phyloP scores from a whole-genome alignment of 2,113 vertebrate species.

The Colossoma macropomum region DNA sequence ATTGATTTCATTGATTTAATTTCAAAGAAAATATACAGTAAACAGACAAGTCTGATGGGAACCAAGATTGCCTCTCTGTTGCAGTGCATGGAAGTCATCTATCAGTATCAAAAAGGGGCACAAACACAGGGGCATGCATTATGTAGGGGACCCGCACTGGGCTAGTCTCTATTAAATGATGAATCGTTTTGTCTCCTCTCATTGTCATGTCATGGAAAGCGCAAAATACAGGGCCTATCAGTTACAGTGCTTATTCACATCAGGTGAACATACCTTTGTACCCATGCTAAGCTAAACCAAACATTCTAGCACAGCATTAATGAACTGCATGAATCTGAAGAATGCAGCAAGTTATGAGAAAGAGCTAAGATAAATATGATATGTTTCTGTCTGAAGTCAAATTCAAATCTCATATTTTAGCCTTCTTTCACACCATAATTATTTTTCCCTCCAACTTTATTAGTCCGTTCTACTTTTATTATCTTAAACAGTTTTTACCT shows the following conservation, averaged over 20 bases:
- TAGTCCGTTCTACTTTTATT: too few relatives aligned
- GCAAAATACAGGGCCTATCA: neutral
- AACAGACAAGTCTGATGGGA: constrained; percentile 25
- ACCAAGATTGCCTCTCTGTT: constrained; percentile 30
- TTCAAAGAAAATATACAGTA: neutral
- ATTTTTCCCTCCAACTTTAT: too few relatives aligned
- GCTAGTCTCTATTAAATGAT: constrained; percentile 25
- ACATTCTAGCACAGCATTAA: neutral
- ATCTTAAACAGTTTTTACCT: too few relatives aligned
- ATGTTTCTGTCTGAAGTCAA: too few relatives aligned
- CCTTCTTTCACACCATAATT: too few relatives aligned
- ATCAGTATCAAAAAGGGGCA: constrained; percentile 33
- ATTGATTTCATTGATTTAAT: constrained; percentile 10
- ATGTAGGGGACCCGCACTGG: constrained; percentile 18
- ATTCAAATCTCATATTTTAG: too few relatives aligned
- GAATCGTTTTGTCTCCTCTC: constrained; percentile 17
- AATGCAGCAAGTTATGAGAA: neutral
- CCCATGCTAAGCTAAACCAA: neutral
- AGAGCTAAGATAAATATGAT: neutral
- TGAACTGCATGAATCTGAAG: neutral
- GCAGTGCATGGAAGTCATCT: constrained; percentile 27
- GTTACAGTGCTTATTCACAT: neutral
- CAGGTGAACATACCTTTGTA: neutral
- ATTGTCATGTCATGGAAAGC: constrained; percentile 13
- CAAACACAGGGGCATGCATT: constrained; percentile 35